Percentiles rank a stretch among this genome's conserved stretches.
phyloP scores from a whole-genome alignment of 2,113 vertebrate species.

The Xiphophorus couchianus region DNA sequence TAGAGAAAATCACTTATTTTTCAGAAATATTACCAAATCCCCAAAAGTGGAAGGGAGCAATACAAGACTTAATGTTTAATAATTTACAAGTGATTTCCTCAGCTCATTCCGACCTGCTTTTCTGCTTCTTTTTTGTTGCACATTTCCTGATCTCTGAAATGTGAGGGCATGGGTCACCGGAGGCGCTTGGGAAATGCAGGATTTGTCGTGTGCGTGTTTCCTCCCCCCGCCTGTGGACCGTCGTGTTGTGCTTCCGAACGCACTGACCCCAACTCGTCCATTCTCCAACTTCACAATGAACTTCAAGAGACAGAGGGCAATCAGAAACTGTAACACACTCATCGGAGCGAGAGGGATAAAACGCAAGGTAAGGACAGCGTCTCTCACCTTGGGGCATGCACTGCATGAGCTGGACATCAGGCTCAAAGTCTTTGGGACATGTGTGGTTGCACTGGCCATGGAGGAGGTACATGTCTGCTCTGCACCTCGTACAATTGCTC shows the following conservation, averaged over 20 bases:
- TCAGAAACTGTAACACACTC: constrained; percentile 25
- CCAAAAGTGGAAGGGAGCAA: background rate
- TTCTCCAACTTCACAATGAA: constrained; percentile 86
- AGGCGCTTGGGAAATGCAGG: constrained; percentile 76
- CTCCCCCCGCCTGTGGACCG: constrained; percentile 83
- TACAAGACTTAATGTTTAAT: background rate
- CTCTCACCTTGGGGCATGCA: constrained; percentile 84
- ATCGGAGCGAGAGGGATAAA: background rate
- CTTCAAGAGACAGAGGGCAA: constrained; percentile 68
- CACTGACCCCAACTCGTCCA: constrained; percentile 88
- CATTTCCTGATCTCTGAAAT: constrained; percentile 85
- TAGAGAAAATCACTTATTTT: background rate
- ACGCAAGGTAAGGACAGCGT: background rate
- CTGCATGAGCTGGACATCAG: constrained; percentile 86
- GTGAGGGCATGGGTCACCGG: constrained; percentile 78
- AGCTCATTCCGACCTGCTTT: constrained; percentile 1
- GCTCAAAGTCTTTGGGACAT: constrained; percentile 85
- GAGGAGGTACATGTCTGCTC: constrained; percentile 86
- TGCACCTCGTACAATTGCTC: constrained; percentile 88
- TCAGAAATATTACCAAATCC: background rate
- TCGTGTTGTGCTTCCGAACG: constrained; percentile 78
- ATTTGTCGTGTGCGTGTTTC: constrained; percentile 84
- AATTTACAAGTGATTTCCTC: background rate
- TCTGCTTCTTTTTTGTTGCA: constrained; percentile 76
- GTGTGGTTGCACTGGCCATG: constrained; percentile 87